These are phyloP conservation scores for Noctilio leporinus DNA, from an alignment of 2,113 vertebrate genomes.

Conservation along the genomic window DNA sequence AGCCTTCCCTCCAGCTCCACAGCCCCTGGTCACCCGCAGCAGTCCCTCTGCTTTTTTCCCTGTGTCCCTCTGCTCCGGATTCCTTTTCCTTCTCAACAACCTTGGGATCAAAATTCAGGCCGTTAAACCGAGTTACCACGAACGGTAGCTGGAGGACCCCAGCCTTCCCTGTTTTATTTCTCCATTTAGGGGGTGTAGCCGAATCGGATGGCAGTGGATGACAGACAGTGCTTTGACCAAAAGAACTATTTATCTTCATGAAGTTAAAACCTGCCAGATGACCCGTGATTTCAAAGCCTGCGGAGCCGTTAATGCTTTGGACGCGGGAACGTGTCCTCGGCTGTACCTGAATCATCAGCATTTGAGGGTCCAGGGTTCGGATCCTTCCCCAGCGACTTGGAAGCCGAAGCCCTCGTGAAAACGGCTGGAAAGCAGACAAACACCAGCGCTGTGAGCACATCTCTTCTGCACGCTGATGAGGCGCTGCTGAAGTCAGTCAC, in stretches of 20 bases:
- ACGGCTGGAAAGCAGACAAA: background rate
- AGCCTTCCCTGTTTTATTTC: background rate
- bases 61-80: background rate
- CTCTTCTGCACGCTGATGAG: background rate
- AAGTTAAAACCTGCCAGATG: background rate
- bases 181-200: background rate
- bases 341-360: background rate
- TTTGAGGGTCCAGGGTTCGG: too few species aligned
- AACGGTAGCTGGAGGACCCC: background rate
- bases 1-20: background rate
- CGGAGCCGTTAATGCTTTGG: background rate
- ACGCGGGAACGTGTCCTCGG: background rate
- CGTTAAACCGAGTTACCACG: background rate
- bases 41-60: background rate
- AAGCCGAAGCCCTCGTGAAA: background rate
- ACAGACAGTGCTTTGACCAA: background rate
- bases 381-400: background rate
- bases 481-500: background rate
- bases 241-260: background rate
- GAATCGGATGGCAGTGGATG: background rate
- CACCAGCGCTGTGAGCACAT: too few species aligned
- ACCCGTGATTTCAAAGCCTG: background rate
- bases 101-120: background rate
- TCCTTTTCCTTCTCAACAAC: background rate
- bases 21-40: background rate